These are phyloP conservation scores for Chirona hameri DNA, from an alignment of 2,888 invertebrate genomes.

Conservation along the genomic window DNA sequence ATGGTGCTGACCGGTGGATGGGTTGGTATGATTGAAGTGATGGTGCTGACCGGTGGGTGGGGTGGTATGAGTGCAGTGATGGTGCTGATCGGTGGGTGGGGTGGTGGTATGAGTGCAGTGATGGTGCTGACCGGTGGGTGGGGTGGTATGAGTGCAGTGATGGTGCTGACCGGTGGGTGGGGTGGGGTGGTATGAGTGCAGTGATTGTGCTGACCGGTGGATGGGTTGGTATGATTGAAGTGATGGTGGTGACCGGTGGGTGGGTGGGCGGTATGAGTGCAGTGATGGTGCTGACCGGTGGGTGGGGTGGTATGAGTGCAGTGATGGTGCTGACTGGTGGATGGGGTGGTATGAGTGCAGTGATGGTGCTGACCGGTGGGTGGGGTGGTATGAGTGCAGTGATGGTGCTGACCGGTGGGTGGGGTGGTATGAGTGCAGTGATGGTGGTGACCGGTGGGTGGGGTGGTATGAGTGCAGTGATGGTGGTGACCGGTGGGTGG, in stretches of 20 bases:
- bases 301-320: not conserved
- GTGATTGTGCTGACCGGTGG: slow-evolving; percentile 57
- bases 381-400: no score
- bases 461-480: no score
- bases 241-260: slow-evolving; percentile 58
- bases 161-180: slow-evolving; percentile 57
- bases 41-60: slow-evolving; percentile 57
- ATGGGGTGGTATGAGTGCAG: not conserved
- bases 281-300: slow-evolving; percentile 57
- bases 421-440: no score
- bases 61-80: no score
- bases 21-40: no score
- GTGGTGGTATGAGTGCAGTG: no score
- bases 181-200: no score
- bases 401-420: slow-evolving; percentile 57
- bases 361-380: slow-evolving; percentile 57
- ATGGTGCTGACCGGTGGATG: slow-evolving; percentile 57
- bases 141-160: no score
- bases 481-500: slow-evolving; percentile 58
- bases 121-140: slow-evolving; percentile 57
- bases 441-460: slow-evolving; percentile 58
- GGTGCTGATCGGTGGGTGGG: slow-evolving; percentile 57
- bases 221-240: not conserved
- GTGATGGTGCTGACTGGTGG: slow-evolving; percentile 57
- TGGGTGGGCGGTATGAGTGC: no score